phyloP scores from a whole-genome alignment of 2,888 invertebrate genomes.

The Caenorhabditis wallacei region DNA sequence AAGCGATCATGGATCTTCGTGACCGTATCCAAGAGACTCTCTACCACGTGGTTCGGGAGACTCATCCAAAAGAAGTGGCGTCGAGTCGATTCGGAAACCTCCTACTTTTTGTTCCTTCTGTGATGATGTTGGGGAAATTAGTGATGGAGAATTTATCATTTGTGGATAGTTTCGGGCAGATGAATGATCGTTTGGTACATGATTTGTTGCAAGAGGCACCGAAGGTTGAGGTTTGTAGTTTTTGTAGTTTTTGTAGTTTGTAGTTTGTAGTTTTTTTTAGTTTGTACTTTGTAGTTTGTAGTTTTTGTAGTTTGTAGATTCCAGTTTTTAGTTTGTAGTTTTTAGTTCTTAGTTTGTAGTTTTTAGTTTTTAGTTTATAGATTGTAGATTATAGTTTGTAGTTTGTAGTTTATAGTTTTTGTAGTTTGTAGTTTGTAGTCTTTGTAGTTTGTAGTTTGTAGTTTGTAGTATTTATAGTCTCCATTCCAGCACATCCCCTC shows the following conservation, averaged over 20 bases:
- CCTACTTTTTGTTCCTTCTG: conserved; percentile 80
- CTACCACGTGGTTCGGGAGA: conserved; percentile 81
- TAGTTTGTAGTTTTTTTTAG: too few species aligned
- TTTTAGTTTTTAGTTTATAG: too few species aligned
- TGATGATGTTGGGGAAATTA: conserved; percentile 79
- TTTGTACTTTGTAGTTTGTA: too few species aligned
- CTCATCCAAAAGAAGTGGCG: conserved; percentile 83
- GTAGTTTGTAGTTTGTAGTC: not conserved
- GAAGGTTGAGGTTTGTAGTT: conserved; percentile 39
- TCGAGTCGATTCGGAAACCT: conserved; percentile 82
- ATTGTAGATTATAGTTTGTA: too few species aligned
- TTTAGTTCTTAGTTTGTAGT: too few species aligned
- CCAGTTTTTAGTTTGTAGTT: too few species aligned
- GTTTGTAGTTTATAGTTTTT: conserved; percentile 24
- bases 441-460: conserved; percentile 32
- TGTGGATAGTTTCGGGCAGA: conserved; percentile 79
- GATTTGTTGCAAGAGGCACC: conserved; percentile 76
- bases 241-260: not conserved
- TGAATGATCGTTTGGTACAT: conserved; percentile 77
- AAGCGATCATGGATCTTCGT: conserved; percentile 80
- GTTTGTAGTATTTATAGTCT: not conserved
- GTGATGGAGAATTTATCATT: conserved; percentile 82
- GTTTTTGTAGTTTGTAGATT: too few species aligned
- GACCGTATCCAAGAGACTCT: conserved; percentile 81
- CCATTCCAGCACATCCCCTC: conserved; percentile 20